phyloP scores from a whole-genome alignment of 2,888 invertebrate species.

The Cerastoderma edule region DNA sequence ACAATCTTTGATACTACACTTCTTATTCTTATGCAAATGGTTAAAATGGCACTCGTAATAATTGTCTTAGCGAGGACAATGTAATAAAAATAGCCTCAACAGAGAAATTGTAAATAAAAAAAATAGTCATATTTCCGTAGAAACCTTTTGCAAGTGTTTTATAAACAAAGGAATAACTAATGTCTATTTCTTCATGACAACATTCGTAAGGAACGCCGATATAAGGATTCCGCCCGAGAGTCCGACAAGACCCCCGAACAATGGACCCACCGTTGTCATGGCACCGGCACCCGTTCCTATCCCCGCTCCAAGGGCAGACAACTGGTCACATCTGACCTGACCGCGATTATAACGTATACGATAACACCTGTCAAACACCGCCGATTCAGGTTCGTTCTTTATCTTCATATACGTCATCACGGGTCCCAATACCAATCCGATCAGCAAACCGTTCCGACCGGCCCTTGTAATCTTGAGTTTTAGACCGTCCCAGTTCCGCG shows the following conservation, averaged over 20 bases:
- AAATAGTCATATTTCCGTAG: background rate
- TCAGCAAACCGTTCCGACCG: slow-evolving; percentile 50
- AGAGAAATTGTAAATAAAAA: background rate
- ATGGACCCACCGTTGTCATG: slow-evolving; percentile 28
- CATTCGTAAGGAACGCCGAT: slow-evolving; percentile 35
- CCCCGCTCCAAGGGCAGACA: slow-evolving; percentile 41
- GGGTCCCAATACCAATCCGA: slow-evolving; percentile 47
- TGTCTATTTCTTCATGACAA: slow-evolving; percentile 6
- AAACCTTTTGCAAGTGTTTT: background rate
- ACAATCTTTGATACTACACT: background rate
- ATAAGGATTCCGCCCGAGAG: slow-evolving; percentile 52
- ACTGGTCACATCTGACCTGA: slow-evolving; percentile 56
- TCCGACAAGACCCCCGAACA: slow-evolving; percentile 60
- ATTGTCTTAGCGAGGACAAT: background rate
- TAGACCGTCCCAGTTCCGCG: slow-evolving; percentile 47
- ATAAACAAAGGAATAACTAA: background rate
- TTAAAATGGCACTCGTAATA: background rate
- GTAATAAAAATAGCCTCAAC: background rate
- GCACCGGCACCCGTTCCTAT: slow-evolving; percentile 42
- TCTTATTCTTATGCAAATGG: background rate
- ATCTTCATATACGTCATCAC: slow-evolving; percentile 47
- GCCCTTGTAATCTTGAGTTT: slow-evolving; percentile 42
- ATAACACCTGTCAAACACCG: slow-evolving; percentile 56
- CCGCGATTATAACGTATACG: slow-evolving; percentile 50
- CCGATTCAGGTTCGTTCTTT: slow-evolving; percentile 35